These are phyloP conservation scores for Helicoverpa assulta DNA, from an alignment of 2,888 invertebrate species.

Conservation along the genomic window DNA sequence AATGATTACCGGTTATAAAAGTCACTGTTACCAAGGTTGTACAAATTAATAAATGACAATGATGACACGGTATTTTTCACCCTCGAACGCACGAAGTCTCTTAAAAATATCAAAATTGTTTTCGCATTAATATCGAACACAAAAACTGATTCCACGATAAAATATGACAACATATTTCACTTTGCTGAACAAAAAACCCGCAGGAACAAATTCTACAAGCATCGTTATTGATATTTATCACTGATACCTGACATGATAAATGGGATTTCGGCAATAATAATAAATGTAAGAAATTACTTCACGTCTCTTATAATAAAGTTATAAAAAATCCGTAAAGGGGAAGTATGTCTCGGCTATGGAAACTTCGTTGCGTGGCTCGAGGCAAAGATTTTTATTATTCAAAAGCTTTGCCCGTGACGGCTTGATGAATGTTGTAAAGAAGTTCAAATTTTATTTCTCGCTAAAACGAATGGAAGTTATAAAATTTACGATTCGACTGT, in stretches of 20 bases:
- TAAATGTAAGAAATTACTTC: conserved; percentile 73
- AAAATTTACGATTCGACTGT: conserved; percentile 75
- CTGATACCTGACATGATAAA: conserved; percentile 65
- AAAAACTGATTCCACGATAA: conserved; percentile 52
- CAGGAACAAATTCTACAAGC: conserved; percentile 59
- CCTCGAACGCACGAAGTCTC: not conserved
- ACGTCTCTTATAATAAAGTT: conserved; percentile 70
- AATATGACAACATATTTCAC: conserved; percentile 65
- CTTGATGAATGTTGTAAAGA: conserved; percentile 87
- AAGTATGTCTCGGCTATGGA: conserved; percentile 59
- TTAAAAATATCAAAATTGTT: conserved; percentile 45
- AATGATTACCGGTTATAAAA: conserved; percentile 3
- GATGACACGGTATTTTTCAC: conserved; percentile 18
- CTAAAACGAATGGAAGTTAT: conserved; percentile 76
- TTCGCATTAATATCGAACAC: conserved; percentile 51
- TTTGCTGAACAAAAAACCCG: conserved; percentile 55
- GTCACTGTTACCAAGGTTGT: not conserved
- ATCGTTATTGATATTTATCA: conserved; percentile 69
- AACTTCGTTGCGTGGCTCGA: conserved; percentile 59
- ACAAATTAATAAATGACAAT: not conserved
- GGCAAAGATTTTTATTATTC: conserved; percentile 84
- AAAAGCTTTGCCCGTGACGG: conserved; percentile 85
- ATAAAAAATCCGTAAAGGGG: conserved; percentile 61
- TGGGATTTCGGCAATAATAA: conserved; percentile 70
- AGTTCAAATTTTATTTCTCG: conserved; percentile 84